Evolutionary conservation across 2,113 vertebrate species (phyloP), one percentile per base, ranked within the genome.

Genomic region (Camelus dromedarius): DNA sequence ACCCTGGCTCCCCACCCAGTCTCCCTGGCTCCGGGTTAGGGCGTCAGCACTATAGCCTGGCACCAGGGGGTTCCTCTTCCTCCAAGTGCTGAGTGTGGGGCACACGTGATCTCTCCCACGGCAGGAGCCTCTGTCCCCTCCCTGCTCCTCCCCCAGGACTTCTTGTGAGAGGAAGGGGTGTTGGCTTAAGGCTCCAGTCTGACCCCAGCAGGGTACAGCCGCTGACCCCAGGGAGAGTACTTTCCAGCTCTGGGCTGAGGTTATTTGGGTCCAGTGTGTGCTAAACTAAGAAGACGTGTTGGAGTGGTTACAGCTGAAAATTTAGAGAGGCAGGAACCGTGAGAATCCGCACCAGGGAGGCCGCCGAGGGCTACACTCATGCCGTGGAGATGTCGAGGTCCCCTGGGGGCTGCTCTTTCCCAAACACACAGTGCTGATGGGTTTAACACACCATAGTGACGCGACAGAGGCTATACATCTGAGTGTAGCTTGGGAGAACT

Each of bases 11-110:
- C 95, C 1, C 95, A 96, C 92, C 97, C 97, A 96, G 98, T 97
- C 97, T 98, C 95, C 89, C 81, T 97, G 98, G 93, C 97, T 97
- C 96, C 97, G 19, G 72, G 88, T 95, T 97, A 80, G 96, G 98
- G 97, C 97, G 97, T 97, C 97, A 97, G 95, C 95, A 95, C 77
- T 96, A 42, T 46, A 98, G 97, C 97, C 98, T 98, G 98, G 98
- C 98, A 98, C 97, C 98, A 98, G 80, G 95, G 98, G 97, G 98
- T 98, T 98, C 98, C 98, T 98, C 97, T 98, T 98, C 98, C 97
- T 98, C 93, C 94, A 95, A 97, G 76, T 97, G 96, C 92, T 96
- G 92, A 98, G 96, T 90, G 66, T 94, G 54, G 94, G 91, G 76
- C 85, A 96, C 97, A 97, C 84, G 95, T 97, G 98, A 96, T 97